These are phyloP conservation scores for Hoplostethus mediterraneus DNA, from an alignment of 2,797 vertebrate species.

Conservation along the genomic window DNA sequence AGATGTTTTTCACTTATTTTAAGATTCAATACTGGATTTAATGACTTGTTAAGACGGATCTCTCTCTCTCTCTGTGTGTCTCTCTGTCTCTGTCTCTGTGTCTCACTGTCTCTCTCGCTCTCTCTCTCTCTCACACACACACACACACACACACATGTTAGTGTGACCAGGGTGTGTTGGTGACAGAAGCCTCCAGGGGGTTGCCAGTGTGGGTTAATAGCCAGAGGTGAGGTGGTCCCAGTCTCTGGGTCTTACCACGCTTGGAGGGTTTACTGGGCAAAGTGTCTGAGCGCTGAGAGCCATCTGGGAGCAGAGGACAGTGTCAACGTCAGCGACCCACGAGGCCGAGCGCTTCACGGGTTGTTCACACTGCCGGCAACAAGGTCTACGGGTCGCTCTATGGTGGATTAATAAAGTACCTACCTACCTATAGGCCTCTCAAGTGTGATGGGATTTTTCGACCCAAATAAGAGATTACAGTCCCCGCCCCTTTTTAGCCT, in stretches of 20 bases:
- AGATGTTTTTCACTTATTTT: background rate
- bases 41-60: constrained; percentile 30
- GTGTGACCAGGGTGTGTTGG: constrained; percentile 52
- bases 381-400: no score
- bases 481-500: no score
- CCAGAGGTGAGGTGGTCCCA: constrained; percentile 41
- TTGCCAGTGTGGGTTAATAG: constrained; percentile 57
- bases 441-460: no score
- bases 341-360: constrained; percentile 1
- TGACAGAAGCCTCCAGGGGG: constrained; percentile 33
- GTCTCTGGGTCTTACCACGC: constrained; percentile 90
- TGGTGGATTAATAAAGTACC: no score
- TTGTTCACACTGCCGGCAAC: no score
- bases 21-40: background rate
- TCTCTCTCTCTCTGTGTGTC: background rate
- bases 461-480: no score
- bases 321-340: constrained; percentile 36
- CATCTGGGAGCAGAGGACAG: constrained; percentile 90
- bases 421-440: no score
- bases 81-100: no score
- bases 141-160: constrained; percentile 32
- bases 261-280: constrained; percentile 92
- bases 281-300: constrained; percentile 89
- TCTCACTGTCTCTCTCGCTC: no score
- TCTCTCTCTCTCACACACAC: background rate